Evolutionary conservation across 2,888 invertebrate genomes (phyloP).

Genomic region (Drosophila nr. fundita): DNA sequence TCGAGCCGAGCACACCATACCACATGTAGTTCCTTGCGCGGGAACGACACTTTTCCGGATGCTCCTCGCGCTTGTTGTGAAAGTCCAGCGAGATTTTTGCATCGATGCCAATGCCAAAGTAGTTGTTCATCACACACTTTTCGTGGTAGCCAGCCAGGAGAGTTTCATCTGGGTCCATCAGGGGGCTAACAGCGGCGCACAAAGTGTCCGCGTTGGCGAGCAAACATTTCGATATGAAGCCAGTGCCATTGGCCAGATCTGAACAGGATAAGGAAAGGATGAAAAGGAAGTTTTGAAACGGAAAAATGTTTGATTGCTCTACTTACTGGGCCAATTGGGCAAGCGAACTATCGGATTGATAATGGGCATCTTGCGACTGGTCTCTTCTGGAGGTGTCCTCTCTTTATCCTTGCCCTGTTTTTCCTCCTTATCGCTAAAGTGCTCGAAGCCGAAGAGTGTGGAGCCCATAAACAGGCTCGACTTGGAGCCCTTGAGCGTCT

Average conservation of each 20-base stretch:
- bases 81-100: conserved; percentile 99
- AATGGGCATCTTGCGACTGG: conserved; percentile 91
- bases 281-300: neutral
- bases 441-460: conserved; percentile 82
- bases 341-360: conserved; percentile 95
- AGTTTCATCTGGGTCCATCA: conserved; percentile 96
- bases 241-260: conserved; percentile 88
- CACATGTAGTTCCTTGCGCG: conserved; percentile 98
- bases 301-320: neutral
- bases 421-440: conserved; percentile 83
- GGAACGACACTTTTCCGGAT: conserved; percentile 97
- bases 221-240: conserved; percentile 97
- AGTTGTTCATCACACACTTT: conserved; percentile 99
- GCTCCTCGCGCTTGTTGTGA: conserved; percentile 98
- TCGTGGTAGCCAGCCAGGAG: conserved; percentile 95
- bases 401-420: conserved; percentile 82
- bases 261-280: neutral
- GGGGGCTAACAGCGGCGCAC: conserved; percentile 97
- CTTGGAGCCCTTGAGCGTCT: conserved; percentile 87
- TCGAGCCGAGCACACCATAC: conserved; percentile 92
- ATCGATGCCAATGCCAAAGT: conserved; percentile 99
- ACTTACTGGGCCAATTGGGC: conserved; percentile 94
- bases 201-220: conserved; percentile 98
- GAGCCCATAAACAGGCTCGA: conserved; percentile 86
- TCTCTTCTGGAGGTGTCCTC: conserved; percentile 84